Conservation (phyloP, 2,888 invertebrate genomes). For the Diabrotica balteata region DNA sequence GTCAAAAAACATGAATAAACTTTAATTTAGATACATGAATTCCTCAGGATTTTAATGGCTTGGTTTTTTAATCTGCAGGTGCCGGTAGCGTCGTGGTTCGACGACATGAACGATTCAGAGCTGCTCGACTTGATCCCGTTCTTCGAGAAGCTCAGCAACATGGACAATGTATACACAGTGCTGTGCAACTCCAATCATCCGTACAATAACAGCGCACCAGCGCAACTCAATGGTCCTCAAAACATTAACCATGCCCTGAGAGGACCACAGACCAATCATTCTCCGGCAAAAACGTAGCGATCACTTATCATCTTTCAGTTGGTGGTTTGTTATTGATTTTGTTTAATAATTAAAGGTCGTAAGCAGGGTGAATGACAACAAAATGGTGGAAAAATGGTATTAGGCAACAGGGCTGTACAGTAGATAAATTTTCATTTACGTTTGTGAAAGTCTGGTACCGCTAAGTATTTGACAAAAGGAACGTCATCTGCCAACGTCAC, state of each 20-base stretch:
- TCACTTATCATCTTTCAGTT: slow-evolving; percentile 22
- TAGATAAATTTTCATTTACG: background rate
- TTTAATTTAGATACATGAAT: too few species aligned
- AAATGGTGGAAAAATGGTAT: slow-evolving; percentile 5
- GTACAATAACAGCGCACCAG: slow-evolving; percentile 64
- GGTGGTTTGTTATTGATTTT: slow-evolving; percentile 23
- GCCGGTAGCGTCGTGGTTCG: slow-evolving; percentile 99
- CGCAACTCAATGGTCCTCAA: slow-evolving; percentile 27
- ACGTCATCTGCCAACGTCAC: too few species aligned
- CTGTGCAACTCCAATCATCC: slow-evolving; percentile 91
- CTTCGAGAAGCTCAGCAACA: slow-evolving; percentile 95
- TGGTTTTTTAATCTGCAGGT: slow-evolving; percentile 67
- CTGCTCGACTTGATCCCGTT: slow-evolving; percentile 96
- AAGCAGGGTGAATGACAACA: slow-evolving; percentile 15
- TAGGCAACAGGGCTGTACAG: background rate
- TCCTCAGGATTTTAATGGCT: too few species aligned
- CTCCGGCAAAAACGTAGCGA: slow-evolving; percentile 55
- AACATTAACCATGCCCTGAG: slow-evolving; percentile 7
- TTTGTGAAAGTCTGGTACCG: too few species aligned
- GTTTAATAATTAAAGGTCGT: slow-evolving; percentile 4
- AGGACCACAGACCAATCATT: slow-evolving; percentile 45
- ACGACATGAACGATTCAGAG: slow-evolving; percentile 97
- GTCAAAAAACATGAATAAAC: too few species aligned
- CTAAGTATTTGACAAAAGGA: too few species aligned
- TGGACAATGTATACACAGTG: slow-evolving; percentile 96